phyloP scores from a whole-genome alignment of 2,797 vertebrate genomes.

The Urosaurus nigricauda region DNA sequence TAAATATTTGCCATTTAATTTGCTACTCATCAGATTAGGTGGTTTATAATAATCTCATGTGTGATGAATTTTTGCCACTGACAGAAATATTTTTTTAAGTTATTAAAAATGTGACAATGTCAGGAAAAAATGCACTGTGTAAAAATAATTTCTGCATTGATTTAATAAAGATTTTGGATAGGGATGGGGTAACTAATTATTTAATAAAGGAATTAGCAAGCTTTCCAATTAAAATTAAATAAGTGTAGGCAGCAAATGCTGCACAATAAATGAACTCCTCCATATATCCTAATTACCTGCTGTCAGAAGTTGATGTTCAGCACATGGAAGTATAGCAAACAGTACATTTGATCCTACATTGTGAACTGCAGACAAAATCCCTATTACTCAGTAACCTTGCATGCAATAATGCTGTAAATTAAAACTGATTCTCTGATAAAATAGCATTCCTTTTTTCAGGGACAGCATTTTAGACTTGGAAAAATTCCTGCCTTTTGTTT shows the following conservation, averaged over 20 bases:
- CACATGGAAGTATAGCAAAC: not conserved
- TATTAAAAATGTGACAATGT: not conserved
- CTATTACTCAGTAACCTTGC: conserved; percentile 25
- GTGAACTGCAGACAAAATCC: not conserved
- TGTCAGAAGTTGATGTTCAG: not conserved
- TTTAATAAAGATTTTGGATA: not conserved
- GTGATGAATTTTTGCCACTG: not conserved
- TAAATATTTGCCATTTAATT: too few relatives aligned
- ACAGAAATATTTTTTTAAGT: not conserved
- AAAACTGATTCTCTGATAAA: conserved; percentile 20
- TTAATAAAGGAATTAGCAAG: not conserved
- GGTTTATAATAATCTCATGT: not conserved
- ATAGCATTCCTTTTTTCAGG: conserved; percentile 3
- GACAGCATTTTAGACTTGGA: not conserved
- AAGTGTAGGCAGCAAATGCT: not conserved
- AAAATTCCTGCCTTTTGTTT: conserved; percentile 10
- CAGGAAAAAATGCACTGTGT: not conserved
- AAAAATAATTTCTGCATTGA: not conserved
- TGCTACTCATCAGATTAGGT: too few relatives aligned
- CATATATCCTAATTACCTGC: not conserved
- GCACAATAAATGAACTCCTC: not conserved
- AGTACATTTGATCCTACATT: conserved; percentile 25
- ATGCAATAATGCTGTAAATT: conserved; percentile 19
- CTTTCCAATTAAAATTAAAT: not conserved
- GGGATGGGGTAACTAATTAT: not conserved